Evolutionary conservation across 1,140 invertebrate species (phyloP).

Genomic region (Drosophila parabipectinata): DNA sequence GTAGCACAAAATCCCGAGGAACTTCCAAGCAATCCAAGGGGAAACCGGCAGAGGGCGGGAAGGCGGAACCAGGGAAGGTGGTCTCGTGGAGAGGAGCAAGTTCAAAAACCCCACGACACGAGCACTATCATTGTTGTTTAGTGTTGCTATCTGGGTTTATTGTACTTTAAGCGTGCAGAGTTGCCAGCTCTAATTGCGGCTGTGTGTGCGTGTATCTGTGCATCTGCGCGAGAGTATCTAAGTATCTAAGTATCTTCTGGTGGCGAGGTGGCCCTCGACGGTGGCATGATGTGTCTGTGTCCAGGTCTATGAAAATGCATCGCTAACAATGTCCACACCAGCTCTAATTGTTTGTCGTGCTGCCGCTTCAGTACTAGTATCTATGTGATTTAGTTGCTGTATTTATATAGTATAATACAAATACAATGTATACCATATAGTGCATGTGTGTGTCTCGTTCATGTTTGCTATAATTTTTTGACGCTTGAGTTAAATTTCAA

Average conservation of each 20-base stretch:
- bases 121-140: constrained; percentile 35
- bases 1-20: constrained; percentile 17
- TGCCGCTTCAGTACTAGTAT: constrained; percentile 16
- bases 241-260: constrained; percentile 26
- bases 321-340: constrained; percentile 69
- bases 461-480: constrained; percentile 71
- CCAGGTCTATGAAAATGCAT: constrained; percentile 76
- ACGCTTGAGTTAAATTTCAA: constrained; percentile 77
- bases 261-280: constrained; percentile 33
- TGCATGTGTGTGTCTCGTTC: constrained; percentile 33
- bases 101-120: constrained; percentile 73
- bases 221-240: constrained; percentile 25
- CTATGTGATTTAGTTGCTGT: constrained; percentile 9
- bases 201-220: constrained; percentile 29
- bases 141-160: constrained; percentile 75
- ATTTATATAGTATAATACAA: too few species aligned
- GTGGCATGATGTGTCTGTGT: constrained; percentile 34
- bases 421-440: constrained; percentile 1
- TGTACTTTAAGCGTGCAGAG: constrained; percentile 71
- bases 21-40: background rate
- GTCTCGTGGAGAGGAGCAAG: constrained; percentile 44
- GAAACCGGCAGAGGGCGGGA: background rate
- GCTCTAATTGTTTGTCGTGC: constrained; percentile 74
- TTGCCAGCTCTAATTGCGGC: constrained; percentile 65
- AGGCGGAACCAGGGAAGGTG: constrained; percentile 1